These are phyloP conservation scores for Sesia bembeciformis DNA, from an alignment of 2,888 invertebrate species.

Conservation along the genomic window DNA sequence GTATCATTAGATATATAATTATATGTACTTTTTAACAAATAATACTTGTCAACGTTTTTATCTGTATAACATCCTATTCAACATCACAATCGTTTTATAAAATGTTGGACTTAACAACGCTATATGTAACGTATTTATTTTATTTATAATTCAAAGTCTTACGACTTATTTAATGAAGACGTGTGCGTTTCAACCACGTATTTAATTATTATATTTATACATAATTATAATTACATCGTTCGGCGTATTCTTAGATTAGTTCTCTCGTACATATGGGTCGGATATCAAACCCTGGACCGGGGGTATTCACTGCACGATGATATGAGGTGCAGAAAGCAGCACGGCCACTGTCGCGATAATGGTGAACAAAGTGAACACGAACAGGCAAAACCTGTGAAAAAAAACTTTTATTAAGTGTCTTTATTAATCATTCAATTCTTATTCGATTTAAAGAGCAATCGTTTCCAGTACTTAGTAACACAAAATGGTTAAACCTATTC, in stretches of 20 bases:
- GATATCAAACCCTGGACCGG: slow-evolving; percentile 12
- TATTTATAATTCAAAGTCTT: slow-evolving; percentile 47
- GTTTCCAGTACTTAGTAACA: no score
- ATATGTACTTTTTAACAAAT: slow-evolving; percentile 49
- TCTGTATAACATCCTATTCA: slow-evolving; percentile 58
- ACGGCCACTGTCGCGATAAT: slow-evolving; percentile 94
- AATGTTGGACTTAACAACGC: slow-evolving; percentile 50
- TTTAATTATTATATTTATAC: slow-evolving; percentile 30
- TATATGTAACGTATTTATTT: slow-evolving; percentile 32
- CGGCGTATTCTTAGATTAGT: slow-evolving; percentile 43
- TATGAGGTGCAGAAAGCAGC: slow-evolving; percentile 93
- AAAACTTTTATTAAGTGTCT: neutral
- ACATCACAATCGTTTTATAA: slow-evolving; percentile 68
- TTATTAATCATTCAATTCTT: no score
- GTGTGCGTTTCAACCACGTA: slow-evolving; percentile 70
- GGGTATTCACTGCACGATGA: slow-evolving; percentile 87
- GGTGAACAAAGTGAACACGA: slow-evolving; percentile 95
- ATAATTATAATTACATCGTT: slow-evolving; percentile 35
- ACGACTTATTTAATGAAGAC: slow-evolving; percentile 48
- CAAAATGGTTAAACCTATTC: no score
- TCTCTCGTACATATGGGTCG: slow-evolving; percentile 28
- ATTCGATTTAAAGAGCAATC: no score
- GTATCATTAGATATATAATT: slow-evolving; percentile 43
- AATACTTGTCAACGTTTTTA: slow-evolving; percentile 58
- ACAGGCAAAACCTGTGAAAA: slow-evolving; percentile 89